Evolutionary conservation across 2,888 invertebrate species (phyloP).

Genomic region (Iphiclides podalirius): DNA sequence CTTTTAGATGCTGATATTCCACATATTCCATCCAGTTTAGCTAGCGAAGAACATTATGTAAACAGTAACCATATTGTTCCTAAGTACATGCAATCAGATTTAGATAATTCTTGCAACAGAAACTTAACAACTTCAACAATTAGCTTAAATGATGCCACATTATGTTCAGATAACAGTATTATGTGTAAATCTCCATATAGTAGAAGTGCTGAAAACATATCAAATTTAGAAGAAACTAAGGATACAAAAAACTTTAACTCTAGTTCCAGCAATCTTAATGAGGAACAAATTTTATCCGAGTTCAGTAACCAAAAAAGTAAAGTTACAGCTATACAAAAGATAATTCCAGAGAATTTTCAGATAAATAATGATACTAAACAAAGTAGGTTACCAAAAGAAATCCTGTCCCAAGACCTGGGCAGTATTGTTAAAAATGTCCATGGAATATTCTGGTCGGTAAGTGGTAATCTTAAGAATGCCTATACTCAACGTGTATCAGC

Average conservation of each 20-base stretch:
- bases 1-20: neutral
- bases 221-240: conserved; percentile 29
- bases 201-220: conserved; percentile 63
- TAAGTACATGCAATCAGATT: conserved; percentile 19
- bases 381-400: conserved; percentile 58
- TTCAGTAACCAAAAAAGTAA: conserved; percentile 56
- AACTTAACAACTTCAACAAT: conserved; percentile 50
- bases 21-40: conserved; percentile 7
- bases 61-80: neutral
- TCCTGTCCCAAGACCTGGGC: conserved; percentile 64
- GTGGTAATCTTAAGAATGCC: conserved; percentile 68
- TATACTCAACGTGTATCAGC: conserved; percentile 52
- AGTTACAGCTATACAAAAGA: conserved; percentile 54
- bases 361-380: conserved; percentile 42
- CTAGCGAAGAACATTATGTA: conserved; percentile 7
- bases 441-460: conserved; percentile 70
- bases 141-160: conserved; percentile 50
- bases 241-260: conserved; percentile 27
- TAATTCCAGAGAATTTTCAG: conserved; percentile 44
- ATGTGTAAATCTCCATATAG: conserved; percentile 47
- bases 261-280: conserved; percentile 47
- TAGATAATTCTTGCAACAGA: conserved; percentile 31
- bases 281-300: conserved; percentile 55
- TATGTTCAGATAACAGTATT: conserved; percentile 30
- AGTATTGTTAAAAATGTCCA: conserved; percentile 74